phyloP scores from a whole-genome alignment of 2,797 vertebrate species.

The Pachyuromys duprasi region DNA sequence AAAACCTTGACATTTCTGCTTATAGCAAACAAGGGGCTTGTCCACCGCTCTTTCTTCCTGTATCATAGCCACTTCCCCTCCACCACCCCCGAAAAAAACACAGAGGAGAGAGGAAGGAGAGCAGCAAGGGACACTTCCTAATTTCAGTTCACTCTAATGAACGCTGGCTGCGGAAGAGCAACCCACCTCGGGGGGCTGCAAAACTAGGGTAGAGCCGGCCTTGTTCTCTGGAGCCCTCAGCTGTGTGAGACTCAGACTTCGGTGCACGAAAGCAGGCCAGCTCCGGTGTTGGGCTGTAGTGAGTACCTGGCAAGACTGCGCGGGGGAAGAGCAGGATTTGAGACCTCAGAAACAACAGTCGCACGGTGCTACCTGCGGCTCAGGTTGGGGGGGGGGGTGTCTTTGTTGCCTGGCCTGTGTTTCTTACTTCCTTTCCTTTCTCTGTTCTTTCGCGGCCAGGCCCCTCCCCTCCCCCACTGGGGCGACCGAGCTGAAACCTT shows the following conservation, averaged over 20 bases:
- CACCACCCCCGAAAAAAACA: too few relatives aligned
- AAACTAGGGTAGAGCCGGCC: not conserved
- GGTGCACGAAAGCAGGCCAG: not conserved
- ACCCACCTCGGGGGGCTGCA: not conserved
- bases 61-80: not conserved
- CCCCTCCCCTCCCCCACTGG: not conserved
- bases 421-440: not conserved
- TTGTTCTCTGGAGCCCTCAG: not conserved
- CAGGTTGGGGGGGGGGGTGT: not conserved
- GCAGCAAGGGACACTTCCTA: not conserved
- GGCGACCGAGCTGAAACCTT: not conserved
- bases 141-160: conserved; percentile 62
- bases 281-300: fast-evolving
- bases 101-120: conserved; percentile 13
- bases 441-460: not conserved
- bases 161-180: not conserved
- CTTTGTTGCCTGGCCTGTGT: not conserved
- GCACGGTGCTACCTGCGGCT: not conserved
- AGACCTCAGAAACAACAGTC: not conserved
- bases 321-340: too few relatives aligned
- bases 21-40: conserved; percentile 44
- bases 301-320: fast-evolving
- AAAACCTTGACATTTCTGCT: conserved; percentile 33
- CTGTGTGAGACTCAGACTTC: not conserved
- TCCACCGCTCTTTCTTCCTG: not conserved